Base-by-base conservation (phyloP, 2,888 invertebrate species). In the Sminthurinus aureus region DNA sequence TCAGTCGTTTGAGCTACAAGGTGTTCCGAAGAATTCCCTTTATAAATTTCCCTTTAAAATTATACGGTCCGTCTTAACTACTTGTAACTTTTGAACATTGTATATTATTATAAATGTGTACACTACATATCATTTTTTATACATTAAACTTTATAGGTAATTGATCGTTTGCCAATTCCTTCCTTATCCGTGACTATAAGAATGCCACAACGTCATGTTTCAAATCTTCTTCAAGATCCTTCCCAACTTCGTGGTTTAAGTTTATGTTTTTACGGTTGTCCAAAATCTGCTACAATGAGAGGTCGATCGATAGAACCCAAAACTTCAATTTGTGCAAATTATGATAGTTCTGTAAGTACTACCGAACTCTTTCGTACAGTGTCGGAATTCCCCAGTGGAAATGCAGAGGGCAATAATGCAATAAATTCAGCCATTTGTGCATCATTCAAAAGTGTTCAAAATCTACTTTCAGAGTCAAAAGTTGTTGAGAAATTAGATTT, bases 221-320 rank as follows among this genome's bases (percentile, higher is more conserved):
- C 84, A 20, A 81, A 69, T 24, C 79, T 87, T 24, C 85, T 87
- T 81, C 81, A 81, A 20, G 87, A 87, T 8, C 87, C 87, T 13
- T 85, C 84, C 66, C 76, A 85, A 24, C 82, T 87, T 13, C 84
- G 87, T 24, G 88, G 88, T 26, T 81, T 88, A 20, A 87, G 87
- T 22, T 73, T 88, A 15, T 88, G 88, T 83, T 88, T 87, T 79
- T 88, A 88, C 75, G 87, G 87, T 3, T 88, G 88, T 82, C 88
- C 88, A 13, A 86, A 88, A 15, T 86, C 88, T 2, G 88, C 88
- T 2, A 85, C 85, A 38, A 85, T 87, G 58, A 82, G 79, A 78
- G 83, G 86, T 0, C 74, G 83, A 66, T 80, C 85, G 0, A 69
- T 83, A 11, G 86, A 50, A 67, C 84, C 71, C 77, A 66, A 50